Base-by-base conservation (phyloP, 2,113 vertebrate genomes). In the Peromyscus polionotus region DNA sequence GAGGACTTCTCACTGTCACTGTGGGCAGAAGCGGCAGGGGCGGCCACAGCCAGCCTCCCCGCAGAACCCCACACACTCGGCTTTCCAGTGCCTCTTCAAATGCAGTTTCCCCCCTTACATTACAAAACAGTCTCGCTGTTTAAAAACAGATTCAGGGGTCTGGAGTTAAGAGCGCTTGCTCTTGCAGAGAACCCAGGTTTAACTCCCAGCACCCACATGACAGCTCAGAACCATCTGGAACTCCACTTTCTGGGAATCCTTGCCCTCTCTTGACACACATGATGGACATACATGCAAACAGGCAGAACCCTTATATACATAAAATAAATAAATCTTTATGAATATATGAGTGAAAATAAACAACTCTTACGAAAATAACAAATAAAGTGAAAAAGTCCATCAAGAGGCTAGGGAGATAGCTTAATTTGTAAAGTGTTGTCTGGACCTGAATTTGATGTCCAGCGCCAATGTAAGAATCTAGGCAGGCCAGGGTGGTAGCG, bases 11-110 rank as follows among this genome's bases (percentile, higher is more conserved):
- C 7, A 36, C 7, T 22, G 77, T 48, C 26, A 16, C 10, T 65
- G 5, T 39, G 72, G 48, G 26, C 39, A 51, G 45, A 28, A 63
- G 31, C 75, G 33, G 16, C 17, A 14, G 84, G 42, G 48, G 22
- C 26, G 31, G 36, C 77, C 28, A 10, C 36, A 57, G 8, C 45
- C n/a, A 48, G 28, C 70, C 77, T 42, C 22, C 63, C 42, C 31
- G 5, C 19, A 9, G 73, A 83, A 26, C 10, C 14, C 20, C 14
- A 28, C 1, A 3, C 20, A 9, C 1, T 3, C 11, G 28, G 0
- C 0, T 14, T 0, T 22, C 63, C 42, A 70, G 28, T 76, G n/a
- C 36, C 54, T 81, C 81, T 77, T 67, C 36, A 54, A 54, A 28
- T 26, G 72, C 9, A 72, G 31, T 42, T 19, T 87, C 19, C 31